Evolutionary conservation across 1,140 invertebrate species (phyloP), one percentile per base, ranked within the genome.

Genomic region (Orius laevigatus): DNA sequence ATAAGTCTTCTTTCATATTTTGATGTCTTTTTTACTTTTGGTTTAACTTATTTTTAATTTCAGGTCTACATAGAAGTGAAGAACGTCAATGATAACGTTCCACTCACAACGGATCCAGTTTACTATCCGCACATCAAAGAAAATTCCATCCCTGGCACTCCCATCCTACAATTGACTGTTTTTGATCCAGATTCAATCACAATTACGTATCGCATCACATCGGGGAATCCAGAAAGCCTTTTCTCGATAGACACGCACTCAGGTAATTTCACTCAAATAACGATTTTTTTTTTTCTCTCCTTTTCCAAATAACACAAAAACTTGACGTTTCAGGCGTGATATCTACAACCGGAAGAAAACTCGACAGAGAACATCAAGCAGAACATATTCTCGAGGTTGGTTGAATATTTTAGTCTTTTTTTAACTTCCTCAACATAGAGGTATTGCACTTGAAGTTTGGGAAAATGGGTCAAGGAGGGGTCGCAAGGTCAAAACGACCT

Each of bases 21-120:
- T 16, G 33, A 11, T 12, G 33, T 44, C 15, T 43, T 43, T 11
- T 41, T 48, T 14, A 14, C 12, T 25, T 8, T 25, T 25, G n/a
- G 9, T 9, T 49, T 8, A 8, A 54, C 33, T 51, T 36, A 42
- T 49, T 31, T 52, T 34, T 52, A n/a, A n/a, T 50, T 53, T 18
- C 65, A 87, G 83, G 81, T 96, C n/a, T 93, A 83, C 64, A 75
- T 96, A 31, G 73, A 81, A 59, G 79, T 97, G 41, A 64, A 78
- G 38, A 88, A 97, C 64, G 83, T 84, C 59, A 97, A 97, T 66
- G 92, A 98, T 68, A 90, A 94, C 67, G 78, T 79, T 15, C 91
- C 93, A 14, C 68, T 92, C 63, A 89, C 90, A 25, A 73, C 75
- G 46, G 73, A 78, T 48, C 84, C 92, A 1, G 79, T 88, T 35